phyloP scores from a whole-genome alignment of 2,113 vertebrate species.

The Chaetorhynchus papuensis region DNA sequence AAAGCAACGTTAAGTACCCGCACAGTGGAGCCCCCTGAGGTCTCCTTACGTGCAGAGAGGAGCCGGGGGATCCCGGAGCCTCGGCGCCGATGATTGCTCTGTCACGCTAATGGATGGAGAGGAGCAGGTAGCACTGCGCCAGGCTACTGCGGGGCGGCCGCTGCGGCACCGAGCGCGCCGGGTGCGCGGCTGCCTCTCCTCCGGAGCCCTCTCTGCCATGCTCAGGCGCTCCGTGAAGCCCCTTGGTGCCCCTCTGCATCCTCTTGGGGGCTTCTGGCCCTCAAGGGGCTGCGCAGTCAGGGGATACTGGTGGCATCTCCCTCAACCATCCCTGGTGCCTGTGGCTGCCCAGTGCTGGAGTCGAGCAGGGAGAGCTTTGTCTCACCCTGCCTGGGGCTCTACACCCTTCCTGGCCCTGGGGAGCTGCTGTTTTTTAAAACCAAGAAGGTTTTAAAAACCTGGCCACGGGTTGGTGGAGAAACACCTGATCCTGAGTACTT shows the following conservation, averaged over 20 bases:
- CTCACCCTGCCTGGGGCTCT: background rate
- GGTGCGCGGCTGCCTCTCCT: background rate
- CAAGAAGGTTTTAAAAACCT: background rate
- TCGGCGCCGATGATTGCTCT: background rate
- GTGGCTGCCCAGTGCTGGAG: background rate
- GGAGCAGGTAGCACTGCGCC: background rate
- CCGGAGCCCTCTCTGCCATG: fast-evolving
- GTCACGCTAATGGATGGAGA: background rate
- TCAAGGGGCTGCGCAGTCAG: fast-evolving
- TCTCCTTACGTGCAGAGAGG: background rate
- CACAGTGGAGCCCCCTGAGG: background rate
- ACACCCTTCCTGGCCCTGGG: fast-evolving
- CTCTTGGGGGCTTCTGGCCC: fast-evolving
- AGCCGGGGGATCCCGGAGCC: background rate
- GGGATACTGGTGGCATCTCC: background rate
- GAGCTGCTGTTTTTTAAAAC: background rate
- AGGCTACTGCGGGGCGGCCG: background rate
- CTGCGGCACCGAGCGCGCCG: background rate
- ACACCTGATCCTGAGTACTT: fast-evolving
- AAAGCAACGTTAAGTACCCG: slow-evolving; percentile 27
- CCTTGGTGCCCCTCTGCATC: background rate
- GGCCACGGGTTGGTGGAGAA: background rate
- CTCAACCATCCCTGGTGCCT: fast-evolving
- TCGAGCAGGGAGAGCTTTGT: fast-evolving
- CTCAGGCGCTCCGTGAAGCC: fast-evolving